Evolutionary conservation across 2,797 vertebrate genomes (phyloP), one percentile per base, ranked within the genome.

Genomic region (Pangasius krempfi): DNA sequence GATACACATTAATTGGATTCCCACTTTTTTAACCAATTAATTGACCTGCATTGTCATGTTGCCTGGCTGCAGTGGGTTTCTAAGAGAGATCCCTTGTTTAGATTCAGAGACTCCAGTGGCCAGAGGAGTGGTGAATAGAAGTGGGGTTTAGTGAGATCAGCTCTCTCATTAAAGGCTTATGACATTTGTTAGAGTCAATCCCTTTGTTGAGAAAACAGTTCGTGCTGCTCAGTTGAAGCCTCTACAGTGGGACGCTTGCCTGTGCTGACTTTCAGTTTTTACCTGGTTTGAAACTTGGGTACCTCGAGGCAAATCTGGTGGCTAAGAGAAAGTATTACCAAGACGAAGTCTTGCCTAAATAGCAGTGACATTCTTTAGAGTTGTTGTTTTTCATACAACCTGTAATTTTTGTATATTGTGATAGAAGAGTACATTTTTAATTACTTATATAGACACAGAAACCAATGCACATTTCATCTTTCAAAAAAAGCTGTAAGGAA

Each of bases 81-180:
- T 94, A 94, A 95, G 94, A 94, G 91, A 94, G 85, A 94, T 93
- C 93, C 93, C 93, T 88, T 92, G 92, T 95, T 94, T 94, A 94
- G 94, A 97, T 95, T 96, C 96, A 93, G 94, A 95, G 96, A 96
- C 96, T 96, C 93, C 96, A 95, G 95, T 95, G 94, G 96, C 95
- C 92, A 84, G 66, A 92, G 94, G 94, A 96, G 96, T 95, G 94
- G 94, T 96, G 95, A 97, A 96, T 96, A 94, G 96, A 96, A 96
- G 95, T 93, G 94, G 95, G 96, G 93, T 96, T 96, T 96, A 96
- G 96, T 90, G 95, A 97, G 97, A 97, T 97, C 96, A 97, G 97
- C 96, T 96, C 97, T 97, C 97, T 98, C 97, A 97, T 97, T 98
- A 98, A 97, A 96, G 96, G 97, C 97, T 98, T 97, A 97, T 96